Evolutionary conservation across 2,113 vertebrate species (phyloP), one percentile per base, ranked within the genome.

Genomic region (Pelodiscus sinensis): DNA sequence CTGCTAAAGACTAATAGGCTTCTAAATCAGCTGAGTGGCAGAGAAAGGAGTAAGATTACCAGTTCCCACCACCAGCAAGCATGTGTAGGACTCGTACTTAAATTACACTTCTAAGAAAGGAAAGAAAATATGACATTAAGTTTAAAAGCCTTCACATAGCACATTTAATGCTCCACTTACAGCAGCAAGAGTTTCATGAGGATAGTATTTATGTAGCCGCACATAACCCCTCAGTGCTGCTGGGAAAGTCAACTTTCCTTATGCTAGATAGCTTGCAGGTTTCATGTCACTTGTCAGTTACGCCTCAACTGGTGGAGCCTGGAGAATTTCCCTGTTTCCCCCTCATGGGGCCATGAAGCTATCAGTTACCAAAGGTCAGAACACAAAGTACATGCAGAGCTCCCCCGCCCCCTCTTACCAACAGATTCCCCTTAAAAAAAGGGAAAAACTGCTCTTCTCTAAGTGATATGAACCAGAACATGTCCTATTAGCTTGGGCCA

Each of bases 151-250:
- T 44, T 0, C 0, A 51, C 44, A 79, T 38, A 15, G 18, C 85
- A 85, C 0, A 3, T 0, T 0, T 9, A 55, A 5, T n/a, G 65
- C 57, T 68, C 83, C 75, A 58, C 13, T 71, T 16, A 56, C 14
- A 2, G 6, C 51, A 29, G 73, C 14, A 90, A 60, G 44, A 2
- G 71, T 82, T 88, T 78, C 57, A 55, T 0, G 0, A 3, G 10
- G 16, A 86, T 68, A 29, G 27, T 13, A 27, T 62, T 62, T 62
- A 10, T 29, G 24, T 29, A 60, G 58, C 58, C 29, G 27, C 58
- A 62, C 27, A 14, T 27, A 12, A 3, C 25, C 6, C 27, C 24
- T 29, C 11, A 12, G 0, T 21, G 15, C 25, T 4, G 56, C 38
- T 89, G 77, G 25, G 31, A 12, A 85, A 0, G 0, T 22, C 16